These are phyloP conservation scores for Diadromus collaris DNA, from an alignment of 2,888 invertebrate genomes.

Conservation along the genomic window DNA sequence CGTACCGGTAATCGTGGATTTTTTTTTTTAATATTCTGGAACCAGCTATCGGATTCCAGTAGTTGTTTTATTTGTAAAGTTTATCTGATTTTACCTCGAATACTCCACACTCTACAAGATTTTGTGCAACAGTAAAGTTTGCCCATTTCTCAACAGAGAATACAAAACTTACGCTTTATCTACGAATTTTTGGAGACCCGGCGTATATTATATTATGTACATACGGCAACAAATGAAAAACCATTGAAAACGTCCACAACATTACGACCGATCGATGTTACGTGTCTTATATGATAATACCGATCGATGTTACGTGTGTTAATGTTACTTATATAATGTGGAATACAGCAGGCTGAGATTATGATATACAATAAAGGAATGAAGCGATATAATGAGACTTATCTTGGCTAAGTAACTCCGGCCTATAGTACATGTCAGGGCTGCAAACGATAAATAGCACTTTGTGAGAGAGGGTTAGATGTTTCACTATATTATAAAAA, in stretches of 20 bases:
- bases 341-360: conserved; percentile 15
- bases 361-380: conserved; percentile 5
- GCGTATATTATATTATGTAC: conserved; percentile 37
- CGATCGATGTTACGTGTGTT: conserved; percentile 59
- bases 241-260: conserved; percentile 53
- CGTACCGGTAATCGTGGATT: neutral
- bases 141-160: neutral
- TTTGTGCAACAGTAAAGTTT: neutral
- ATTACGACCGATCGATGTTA: conserved; percentile 57
- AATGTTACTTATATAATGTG: conserved; percentile 49
- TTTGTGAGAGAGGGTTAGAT: conserved; percentile 20
- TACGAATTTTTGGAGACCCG: neutral
- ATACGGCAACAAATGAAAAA: conserved; percentile 28
- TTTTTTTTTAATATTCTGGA: neutral
- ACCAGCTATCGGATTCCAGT: too few relatives aligned
- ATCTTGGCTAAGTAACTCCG: conserved; percentile 31
- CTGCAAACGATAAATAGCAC: conserved; percentile 14
- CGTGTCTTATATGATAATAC: conserved; percentile 59
- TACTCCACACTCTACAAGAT: neutral
- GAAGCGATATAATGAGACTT: conserved; percentile 20
- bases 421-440: conserved; percentile 32
- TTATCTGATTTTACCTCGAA: neutral
- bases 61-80: too few relatives aligned
- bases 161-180: neutral
- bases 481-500: conserved; percentile 27